Conservation (phyloP, 2,888 invertebrate species). For the Netelia melanura region DNA sequence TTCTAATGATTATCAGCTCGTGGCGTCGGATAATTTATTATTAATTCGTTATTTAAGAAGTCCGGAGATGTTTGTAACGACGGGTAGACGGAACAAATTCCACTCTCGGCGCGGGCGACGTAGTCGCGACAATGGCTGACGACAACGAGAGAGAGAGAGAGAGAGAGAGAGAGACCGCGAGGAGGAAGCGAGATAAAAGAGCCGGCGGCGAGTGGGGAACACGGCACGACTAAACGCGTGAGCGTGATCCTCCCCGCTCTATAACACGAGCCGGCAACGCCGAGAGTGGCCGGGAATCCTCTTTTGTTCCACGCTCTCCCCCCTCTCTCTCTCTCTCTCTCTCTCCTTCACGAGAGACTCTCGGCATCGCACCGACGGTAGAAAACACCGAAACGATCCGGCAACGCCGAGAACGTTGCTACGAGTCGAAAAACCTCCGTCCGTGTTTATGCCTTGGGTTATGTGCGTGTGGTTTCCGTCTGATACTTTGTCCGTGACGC, state of each 20-base stretch:
- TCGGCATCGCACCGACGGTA: conserved; percentile 42
- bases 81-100: conserved; percentile 65
- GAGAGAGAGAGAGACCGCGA: conserved; percentile 32
- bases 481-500: background rate
- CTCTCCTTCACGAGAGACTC: conserved; percentile 33
- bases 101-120: conserved; percentile 59
- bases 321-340: background rate
- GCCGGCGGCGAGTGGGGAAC: conserved; percentile 58
- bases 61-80: background rate
- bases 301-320: background rate
- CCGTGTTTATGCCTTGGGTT: conserved; percentile 24
- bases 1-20: too few relatives aligned
- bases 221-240: conserved; percentile 52
- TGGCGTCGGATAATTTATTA: conserved; percentile 22
- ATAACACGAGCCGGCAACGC: conserved; percentile 60
- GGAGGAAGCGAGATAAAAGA: conserved; percentile 39
- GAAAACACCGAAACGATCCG: conserved; percentile 69
- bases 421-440: conserved; percentile 23
- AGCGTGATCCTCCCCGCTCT: conserved; percentile 26
- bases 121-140: conserved; percentile 50
- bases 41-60: conserved; percentile 40
- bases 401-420: conserved; percentile 72
- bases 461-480: conserved; percentile 5
- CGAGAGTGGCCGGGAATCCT: conserved; percentile 43
- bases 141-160: conserved; percentile 43